phyloP scores from a whole-genome alignment of 2,113 vertebrate species.

The Indicator indicator region DNA sequence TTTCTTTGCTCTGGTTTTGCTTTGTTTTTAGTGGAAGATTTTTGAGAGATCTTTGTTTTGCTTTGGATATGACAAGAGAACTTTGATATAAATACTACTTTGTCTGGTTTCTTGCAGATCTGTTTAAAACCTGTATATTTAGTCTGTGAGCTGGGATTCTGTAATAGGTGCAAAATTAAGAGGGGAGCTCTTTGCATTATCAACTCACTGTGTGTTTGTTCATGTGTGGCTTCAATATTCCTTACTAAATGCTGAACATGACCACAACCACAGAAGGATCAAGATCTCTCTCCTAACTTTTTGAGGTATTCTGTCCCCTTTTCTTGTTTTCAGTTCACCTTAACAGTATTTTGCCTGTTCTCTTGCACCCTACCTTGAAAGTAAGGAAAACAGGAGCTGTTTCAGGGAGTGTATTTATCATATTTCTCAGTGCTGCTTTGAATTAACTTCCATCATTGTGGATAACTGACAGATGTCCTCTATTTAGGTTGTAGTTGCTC shows the following conservation, averaged over 20 bases:
- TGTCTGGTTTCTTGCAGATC: background rate
- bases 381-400: background rate
- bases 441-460: background rate
- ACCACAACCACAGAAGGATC: background rate
- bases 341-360: background rate
- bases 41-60: background rate
- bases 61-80: background rate
- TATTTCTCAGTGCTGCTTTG: background rate
- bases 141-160: background rate
- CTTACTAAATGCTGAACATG: background rate
- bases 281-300: background rate
- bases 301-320: background rate
- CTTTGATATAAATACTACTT: background rate
- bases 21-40: background rate
- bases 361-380: background rate
- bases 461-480: background rate
- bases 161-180: background rate
- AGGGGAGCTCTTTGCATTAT: background rate
- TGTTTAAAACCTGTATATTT: background rate
- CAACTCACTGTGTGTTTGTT: background rate
- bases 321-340: background rate
- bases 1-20: background rate
- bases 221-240: background rate
- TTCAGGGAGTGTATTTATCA: background rate
- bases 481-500: background rate